phyloP scores from a whole-genome alignment of 2,888 invertebrate genomes.

The Microplitis manilae region DNA sequence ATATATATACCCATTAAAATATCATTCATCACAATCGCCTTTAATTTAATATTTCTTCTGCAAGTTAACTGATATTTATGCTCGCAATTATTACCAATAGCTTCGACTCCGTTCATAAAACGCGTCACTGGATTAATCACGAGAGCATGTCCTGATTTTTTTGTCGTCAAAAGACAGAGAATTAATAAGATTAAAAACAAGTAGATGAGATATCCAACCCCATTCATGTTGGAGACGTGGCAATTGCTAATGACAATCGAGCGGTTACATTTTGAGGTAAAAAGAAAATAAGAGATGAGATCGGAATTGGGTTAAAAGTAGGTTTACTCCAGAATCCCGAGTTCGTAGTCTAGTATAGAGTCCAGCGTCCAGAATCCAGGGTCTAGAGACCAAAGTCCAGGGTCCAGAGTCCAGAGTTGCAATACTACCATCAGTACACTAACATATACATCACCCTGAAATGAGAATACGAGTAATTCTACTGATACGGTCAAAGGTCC shows the following conservation, averaged over 20 bases:
- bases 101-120: too few species aligned
- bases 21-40: neutral
- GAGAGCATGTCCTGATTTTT: neutral
- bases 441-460: too few species aligned
- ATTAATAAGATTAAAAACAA: neutral
- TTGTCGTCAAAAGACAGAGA: neutral
- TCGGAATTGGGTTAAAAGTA: neutral
- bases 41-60: neutral
- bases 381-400: slow-evolving; percentile 3
- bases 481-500: slow-evolving; percentile 61
- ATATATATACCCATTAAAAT: neutral
- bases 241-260: slow-evolving; percentile 54
- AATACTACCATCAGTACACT: neutral
- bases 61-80: neutral
- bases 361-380: slow-evolving; percentile 19
- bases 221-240: slow-evolving; percentile 60
- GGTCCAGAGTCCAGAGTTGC: slow-evolving; percentile 18
- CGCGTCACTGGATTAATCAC: neutral
- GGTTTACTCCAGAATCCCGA: slow-evolving; percentile 9
- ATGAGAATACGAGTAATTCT: slow-evolving; percentile 55
- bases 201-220: slow-evolving; percentile 54
- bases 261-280: slow-evolving; percentile 39
- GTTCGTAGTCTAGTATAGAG: neutral
- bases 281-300: slow-evolving; percentile 1
- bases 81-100: neutral